phyloP scores from a whole-genome alignment of 2,113 vertebrate species.

The Pycnonotus jocosus region DNA sequence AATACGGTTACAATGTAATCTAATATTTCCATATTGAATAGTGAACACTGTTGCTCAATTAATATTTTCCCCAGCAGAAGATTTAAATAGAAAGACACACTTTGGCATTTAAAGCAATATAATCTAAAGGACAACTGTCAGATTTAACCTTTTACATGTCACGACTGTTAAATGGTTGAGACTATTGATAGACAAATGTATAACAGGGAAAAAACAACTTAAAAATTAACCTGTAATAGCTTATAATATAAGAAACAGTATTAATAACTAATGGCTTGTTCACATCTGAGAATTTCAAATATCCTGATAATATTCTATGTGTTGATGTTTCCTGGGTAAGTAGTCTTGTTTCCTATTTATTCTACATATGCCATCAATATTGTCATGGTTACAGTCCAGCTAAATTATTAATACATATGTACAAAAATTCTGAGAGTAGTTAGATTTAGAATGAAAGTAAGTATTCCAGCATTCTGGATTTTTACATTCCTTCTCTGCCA shows the following conservation, averaged over 20 bases:
- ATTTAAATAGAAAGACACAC: not conserved
- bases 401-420: not conserved
- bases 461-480: not conserved
- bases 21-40: not conserved
- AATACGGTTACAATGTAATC: not conserved
- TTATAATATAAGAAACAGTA: not conserved
- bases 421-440: not conserved
- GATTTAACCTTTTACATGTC: not conserved
- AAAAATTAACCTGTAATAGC: not conserved
- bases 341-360: not conserved
- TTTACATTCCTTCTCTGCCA: not conserved
- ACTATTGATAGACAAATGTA: not conserved
- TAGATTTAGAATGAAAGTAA: not conserved
- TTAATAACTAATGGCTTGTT: not conserved
- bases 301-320: not conserved
- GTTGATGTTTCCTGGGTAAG: not conserved
- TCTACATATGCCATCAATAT: constrained; percentile 2
- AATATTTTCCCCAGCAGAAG: not conserved
- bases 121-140: not conserved
- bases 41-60: not conserved
- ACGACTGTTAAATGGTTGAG: not conserved
- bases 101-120: constrained; percentile 10
- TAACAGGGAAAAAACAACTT: not conserved
- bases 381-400: constrained; percentile 28
- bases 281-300: not conserved